Conservation (phyloP, 2,888 invertebrate species). For the Coleophora flavipennella region DNA sequence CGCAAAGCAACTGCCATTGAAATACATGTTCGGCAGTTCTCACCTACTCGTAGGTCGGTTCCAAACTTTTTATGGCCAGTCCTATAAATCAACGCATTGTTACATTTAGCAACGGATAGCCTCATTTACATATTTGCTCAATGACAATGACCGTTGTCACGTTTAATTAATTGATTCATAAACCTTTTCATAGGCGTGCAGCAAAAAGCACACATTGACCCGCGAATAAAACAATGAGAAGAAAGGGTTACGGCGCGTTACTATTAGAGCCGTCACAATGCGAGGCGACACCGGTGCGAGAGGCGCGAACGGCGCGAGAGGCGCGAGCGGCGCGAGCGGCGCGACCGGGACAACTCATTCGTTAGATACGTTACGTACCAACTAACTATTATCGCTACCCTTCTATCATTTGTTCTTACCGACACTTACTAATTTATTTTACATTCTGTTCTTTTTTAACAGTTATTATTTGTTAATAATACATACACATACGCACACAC, state of each 20-base stretch:
- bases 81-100: constrained; percentile 67
- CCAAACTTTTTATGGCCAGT: constrained; percentile 33
- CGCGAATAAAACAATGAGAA: constrained; percentile 65
- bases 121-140: constrained; percentile 66
- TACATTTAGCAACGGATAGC: constrained; percentile 27
- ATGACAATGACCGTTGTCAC: constrained; percentile 67
- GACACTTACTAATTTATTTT: not conserved
- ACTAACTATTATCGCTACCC: constrained; percentile 47
- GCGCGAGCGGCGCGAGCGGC: too few relatives aligned
- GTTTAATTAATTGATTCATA: constrained; percentile 72
- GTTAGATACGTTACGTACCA: constrained; percentile 45
- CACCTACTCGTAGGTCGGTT: constrained; percentile 47
- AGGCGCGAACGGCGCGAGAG: too few relatives aligned
- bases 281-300: constrained; percentile 52
- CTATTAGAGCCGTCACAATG: constrained; percentile 57
- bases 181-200: constrained; percentile 54
- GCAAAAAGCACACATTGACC: constrained; percentile 65
- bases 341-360: constrained; percentile 38
- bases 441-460: not conserved
- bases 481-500: too few relatives aligned
- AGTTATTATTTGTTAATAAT: too few relatives aligned
- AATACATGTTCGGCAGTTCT: constrained; percentile 45
- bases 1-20: constrained; percentile 23
- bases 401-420: constrained; percentile 28
- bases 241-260: constrained; percentile 66